Conservation (phyloP, 2,113 vertebrate genomes). For the Chaetops frenatus region DNA sequence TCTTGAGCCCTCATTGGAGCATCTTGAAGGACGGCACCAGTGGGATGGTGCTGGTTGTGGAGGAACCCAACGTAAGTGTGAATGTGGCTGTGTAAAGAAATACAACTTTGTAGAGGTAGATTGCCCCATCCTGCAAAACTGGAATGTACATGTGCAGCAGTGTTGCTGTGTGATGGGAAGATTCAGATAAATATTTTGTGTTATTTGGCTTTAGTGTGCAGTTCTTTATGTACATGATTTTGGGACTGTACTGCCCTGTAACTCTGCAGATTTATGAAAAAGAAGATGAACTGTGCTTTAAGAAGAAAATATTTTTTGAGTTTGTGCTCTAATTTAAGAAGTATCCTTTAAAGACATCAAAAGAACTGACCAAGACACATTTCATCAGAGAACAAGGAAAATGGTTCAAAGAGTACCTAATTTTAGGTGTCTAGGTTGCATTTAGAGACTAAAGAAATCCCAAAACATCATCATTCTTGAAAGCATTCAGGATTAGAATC, state of each 20-base stretch:
- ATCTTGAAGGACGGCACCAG: rapidly evolving
- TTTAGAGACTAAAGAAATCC: background rate
- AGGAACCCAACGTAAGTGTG: rapidly evolving
- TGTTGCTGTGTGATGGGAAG: background rate
- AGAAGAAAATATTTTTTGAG: background rate
- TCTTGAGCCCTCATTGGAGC: no score
- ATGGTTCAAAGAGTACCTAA: background rate
- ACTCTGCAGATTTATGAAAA: background rate
- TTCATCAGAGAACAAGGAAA: background rate
- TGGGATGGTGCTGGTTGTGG: background rate
- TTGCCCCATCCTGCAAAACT: background rate
- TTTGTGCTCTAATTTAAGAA: background rate
- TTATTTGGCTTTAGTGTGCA: background rate
- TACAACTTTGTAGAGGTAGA: rapidly evolving
- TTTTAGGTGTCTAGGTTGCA: background rate
- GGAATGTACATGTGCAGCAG: rapidly evolving
- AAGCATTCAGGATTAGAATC: background rate
- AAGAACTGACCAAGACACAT: background rate
- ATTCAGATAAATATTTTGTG: background rate
- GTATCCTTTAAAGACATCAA: background rate
- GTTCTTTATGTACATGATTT: rapidly evolving
- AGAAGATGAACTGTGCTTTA: rapidly evolving
- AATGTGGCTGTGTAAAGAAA: background rate
- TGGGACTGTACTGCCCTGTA: background rate
- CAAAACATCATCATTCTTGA: background rate